phyloP scores from a whole-genome alignment of 2,113 vertebrate species.

The Laticauda laticaudata region DNA sequence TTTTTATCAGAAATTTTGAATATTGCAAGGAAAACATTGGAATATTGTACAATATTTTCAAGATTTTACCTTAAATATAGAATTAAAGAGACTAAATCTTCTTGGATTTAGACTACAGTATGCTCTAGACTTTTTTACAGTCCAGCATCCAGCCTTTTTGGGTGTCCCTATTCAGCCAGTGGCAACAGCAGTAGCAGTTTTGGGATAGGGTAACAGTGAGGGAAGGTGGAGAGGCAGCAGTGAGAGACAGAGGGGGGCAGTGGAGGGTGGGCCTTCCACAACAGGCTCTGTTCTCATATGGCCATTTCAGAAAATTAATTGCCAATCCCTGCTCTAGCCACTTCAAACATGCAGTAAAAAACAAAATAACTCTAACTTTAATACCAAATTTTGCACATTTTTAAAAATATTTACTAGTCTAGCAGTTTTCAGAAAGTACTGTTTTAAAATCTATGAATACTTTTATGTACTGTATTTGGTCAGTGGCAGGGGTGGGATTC shows the following conservation, averaged over 20 bases:
- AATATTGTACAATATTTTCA: neutral
- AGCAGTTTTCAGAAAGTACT: neutral
- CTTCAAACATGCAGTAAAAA: neutral
- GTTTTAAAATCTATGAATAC: constrained; percentile 17
- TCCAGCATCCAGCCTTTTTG: neutral
- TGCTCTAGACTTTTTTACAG: neutral
- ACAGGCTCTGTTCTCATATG: neutral
- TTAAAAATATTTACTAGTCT: neutral
- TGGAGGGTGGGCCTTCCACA: neutral
- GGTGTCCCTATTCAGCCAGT: neutral
- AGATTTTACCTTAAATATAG: neutral
- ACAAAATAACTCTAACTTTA: neutral
- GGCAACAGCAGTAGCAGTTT: neutral
- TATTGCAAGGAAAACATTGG: neutral
- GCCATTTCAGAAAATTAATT: neutral
- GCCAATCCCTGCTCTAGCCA: neutral
- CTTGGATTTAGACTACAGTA: neutral
- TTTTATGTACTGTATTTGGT: constrained; percentile 34
- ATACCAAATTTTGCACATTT: too few relatives aligned
- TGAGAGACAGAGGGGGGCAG: neutral
- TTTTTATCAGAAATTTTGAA: neutral
- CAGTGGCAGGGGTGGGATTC: constrained; percentile 47
- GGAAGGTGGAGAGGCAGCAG: neutral
- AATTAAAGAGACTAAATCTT: neutral
- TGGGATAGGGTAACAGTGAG: neutral